Evolutionary conservation across 2,113 vertebrate species (phyloP), one percentile per base, ranked within the genome.

Genomic region (Siniperca knerii): DNA sequence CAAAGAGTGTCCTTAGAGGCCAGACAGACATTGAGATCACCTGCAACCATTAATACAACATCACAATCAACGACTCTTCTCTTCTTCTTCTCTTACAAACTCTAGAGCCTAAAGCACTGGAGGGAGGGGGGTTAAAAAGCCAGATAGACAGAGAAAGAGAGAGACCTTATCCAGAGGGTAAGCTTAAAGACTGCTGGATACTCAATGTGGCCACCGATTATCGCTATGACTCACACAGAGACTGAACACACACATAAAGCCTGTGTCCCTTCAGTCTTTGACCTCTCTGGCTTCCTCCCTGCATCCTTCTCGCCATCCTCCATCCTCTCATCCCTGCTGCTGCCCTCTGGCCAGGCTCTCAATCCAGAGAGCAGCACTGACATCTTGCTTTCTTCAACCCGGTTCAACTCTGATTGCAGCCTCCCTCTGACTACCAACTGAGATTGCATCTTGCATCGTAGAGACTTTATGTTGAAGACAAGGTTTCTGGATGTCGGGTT

Each of bases 11-110:
- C 75, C 82, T 72, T 83, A 81, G 88, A 85, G 79, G 66, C 75
- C 76, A 58, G 83, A 85, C 70, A 78, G 79, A 68, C 83, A 75
- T 2, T n/a, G 77, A 89, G 68, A 84, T 91, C 70, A 74, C 62
- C 52, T 84, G 67, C 50, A 35, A 54, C 65, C 80, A 82, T 80
- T 90, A 86, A 64, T 42, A 68, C 37, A 23, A 77, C 74, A 77
- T 86, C 86, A 91, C 92, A 89, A 90, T 77, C 66, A 68, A 87
- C 67, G 50, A 83, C 73, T 79, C 82, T 37, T 72, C 61, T 61
- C 8, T 20, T 23, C 23, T n/a, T 44, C 61, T 4, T 64, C 62
- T 72, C 68, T 64, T 79, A 11, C 29, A 33, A 23, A 83, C n/a
- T 75, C 42, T 4, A 73, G 2, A 71, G 37, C 29, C 29, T 40